phyloP scores from a whole-genome alignment of 92 coral and sea anemone species.

The Phymanthus crucifer region DNA sequence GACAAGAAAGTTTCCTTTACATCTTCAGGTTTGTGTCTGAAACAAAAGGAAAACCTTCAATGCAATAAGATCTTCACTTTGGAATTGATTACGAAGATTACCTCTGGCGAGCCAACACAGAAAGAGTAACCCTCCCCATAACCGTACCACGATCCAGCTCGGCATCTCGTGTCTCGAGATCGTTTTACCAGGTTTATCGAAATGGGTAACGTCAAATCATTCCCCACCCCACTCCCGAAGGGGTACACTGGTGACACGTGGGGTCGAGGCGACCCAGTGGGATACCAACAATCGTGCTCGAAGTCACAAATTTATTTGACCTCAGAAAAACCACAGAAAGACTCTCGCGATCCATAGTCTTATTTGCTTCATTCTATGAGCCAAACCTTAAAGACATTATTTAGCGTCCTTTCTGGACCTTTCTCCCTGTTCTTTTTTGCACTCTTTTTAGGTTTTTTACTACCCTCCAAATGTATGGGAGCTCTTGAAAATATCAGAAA shows the following conservation, averaged over 20 bases:
- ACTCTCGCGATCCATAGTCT: background rate
- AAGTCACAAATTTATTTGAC: background rate
- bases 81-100: too few species aligned
- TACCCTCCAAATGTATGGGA: too few species aligned
- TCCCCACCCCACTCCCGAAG: background rate
- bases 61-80: too few species aligned
- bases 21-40: slow-evolving; percentile 61
- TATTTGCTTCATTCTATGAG: background rate
- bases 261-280: background rate
- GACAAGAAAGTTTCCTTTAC: slow-evolving; percentile 44
- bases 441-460: background rate
- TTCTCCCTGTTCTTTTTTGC: background rate
- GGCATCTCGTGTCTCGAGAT: background rate
- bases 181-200: background rate
- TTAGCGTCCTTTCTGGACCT: background rate
- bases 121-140: too few species aligned
- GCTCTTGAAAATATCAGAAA: background rate
- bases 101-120: too few species aligned
- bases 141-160: too few species aligned
- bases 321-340: background rate
- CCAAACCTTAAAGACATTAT: background rate
- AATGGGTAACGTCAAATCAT: background rate
- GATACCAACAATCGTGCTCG: background rate
- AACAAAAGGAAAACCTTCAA: background rate
- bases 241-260: background rate